phyloP scores from a whole-genome alignment of 2,888 invertebrate genomes.

The Cacoxenus indagator region DNA sequence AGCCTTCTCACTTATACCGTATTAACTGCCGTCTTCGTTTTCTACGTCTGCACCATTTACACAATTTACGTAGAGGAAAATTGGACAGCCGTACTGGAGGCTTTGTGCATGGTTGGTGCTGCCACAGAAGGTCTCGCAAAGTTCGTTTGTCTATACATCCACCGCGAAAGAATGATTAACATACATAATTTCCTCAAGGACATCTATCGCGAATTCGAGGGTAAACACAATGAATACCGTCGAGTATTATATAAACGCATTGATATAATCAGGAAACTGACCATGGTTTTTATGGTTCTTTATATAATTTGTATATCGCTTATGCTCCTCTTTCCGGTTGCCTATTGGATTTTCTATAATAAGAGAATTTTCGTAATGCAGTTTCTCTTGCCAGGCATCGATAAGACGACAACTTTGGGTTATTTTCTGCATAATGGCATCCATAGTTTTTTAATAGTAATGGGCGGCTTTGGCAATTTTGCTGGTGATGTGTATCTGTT shows the following conservation, averaged over 20 bases:
- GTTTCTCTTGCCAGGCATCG: slow-evolving; percentile 42
- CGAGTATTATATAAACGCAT: slow-evolving; percentile 37
- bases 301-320: slow-evolving; percentile 24
- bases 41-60: slow-evolving; percentile 45
- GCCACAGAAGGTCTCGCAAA: slow-evolving; percentile 44
- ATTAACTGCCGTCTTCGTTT: slow-evolving; percentile 29
- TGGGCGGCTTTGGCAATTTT: slow-evolving; percentile 46
- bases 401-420: slow-evolving; percentile 28
- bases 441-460: slow-evolving; percentile 25
- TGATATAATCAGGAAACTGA: slow-evolving; percentile 30
- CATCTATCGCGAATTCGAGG: slow-evolving; percentile 48
- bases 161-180: slow-evolving; percentile 26
- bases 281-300: slow-evolving; percentile 32
- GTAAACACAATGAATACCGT: slow-evolving; percentile 34
- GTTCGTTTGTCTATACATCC: slow-evolving; percentile 24
- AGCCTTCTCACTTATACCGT: slow-evolving; percentile 43
- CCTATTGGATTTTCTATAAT: slow-evolving; percentile 26
- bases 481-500: slow-evolving; percentile 41
- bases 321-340: slow-evolving; percentile 37
- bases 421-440: slow-evolving; percentile 18
- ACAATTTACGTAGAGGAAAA: slow-evolving; percentile 50
- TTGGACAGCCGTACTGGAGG: slow-evolving; percentile 46
- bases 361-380: slow-evolving; percentile 39
- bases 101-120: slow-evolving; percentile 41
- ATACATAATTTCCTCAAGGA: slow-evolving; percentile 33